phyloP scores from a whole-genome alignment of 2,888 invertebrate genomes.

The Chouioia cunea region DNA sequence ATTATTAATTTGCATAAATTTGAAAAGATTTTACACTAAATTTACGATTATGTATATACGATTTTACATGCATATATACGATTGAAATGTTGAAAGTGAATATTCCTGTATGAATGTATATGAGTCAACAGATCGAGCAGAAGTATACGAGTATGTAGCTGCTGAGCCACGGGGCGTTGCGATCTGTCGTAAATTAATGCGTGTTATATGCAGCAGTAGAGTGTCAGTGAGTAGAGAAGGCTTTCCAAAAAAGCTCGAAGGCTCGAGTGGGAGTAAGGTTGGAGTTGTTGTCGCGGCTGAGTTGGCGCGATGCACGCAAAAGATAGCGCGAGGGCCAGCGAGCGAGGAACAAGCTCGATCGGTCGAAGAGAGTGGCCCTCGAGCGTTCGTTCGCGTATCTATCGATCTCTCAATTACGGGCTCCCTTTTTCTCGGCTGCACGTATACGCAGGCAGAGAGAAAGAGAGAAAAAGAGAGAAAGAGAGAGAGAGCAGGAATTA shows the following conservation, averaged over 20 bases:
- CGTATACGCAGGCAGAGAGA: not conserved
- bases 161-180: too few relatives aligned
- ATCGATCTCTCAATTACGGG: constrained; percentile 47
- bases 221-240: not conserved
- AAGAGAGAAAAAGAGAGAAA: not conserved
- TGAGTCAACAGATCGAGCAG: too few relatives aligned
- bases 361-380: constrained; percentile 2
- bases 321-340: constrained; percentile 44
- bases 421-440: constrained; percentile 20
- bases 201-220: constrained; percentile 47
- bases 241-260: constrained; percentile 47
- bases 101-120: too few relatives aligned
- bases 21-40: too few relatives aligned
- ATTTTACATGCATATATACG: too few relatives aligned
- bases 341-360: constrained; percentile 48
- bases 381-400: constrained; percentile 27
- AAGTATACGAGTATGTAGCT: not conserved
- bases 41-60: too few relatives aligned
- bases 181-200: constrained; percentile 58
- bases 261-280: not conserved
- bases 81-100: too few relatives aligned
- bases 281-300: constrained; percentile 38
- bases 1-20: too few relatives aligned
- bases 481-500: not conserved
- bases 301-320: constrained; percentile 46